Percentiles rank a stretch among this genome's conserved stretches.
phyloP scores from a whole-genome alignment of 2,797 vertebrate species.

The Smutsia temminckii region DNA sequence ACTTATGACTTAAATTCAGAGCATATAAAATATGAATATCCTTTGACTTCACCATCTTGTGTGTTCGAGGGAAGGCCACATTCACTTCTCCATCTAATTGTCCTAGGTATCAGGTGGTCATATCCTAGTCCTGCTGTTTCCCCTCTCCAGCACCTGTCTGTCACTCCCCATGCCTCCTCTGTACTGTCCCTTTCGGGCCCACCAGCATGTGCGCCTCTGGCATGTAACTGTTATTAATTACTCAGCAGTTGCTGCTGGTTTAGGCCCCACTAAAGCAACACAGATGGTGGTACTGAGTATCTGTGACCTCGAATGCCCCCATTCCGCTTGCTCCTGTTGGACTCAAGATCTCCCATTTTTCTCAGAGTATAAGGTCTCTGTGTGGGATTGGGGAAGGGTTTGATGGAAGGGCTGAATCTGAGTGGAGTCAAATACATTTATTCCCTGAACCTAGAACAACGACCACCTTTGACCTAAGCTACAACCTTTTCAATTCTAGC shows the following conservation, averaged over 20 bases:
- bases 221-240: constrained; percentile 44
- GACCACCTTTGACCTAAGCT: background rate
- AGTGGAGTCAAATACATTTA: background rate
- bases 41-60: background rate
- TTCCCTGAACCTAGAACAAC: background rate
- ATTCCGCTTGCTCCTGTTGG: background rate
- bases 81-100: background rate
- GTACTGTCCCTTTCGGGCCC: background rate
- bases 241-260: background rate
- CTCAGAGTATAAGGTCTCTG: background rate
- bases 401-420: background rate
- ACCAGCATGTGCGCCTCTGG: background rate
- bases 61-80: background rate
- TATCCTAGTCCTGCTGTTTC: background rate
- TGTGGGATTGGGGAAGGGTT: background rate
- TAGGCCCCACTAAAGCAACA: background rate
- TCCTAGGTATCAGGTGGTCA: fast-evolving
- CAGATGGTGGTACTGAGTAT: constrained; percentile 14
- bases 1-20: background rate
- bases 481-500: background rate
- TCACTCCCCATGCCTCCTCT: background rate
- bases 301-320: background rate
- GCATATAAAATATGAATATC: background rate
- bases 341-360: background rate
- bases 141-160: background rate